Base-by-base conservation (phyloP, 2,797 vertebrate genomes). In the Sebastes trivittatus region DNA sequence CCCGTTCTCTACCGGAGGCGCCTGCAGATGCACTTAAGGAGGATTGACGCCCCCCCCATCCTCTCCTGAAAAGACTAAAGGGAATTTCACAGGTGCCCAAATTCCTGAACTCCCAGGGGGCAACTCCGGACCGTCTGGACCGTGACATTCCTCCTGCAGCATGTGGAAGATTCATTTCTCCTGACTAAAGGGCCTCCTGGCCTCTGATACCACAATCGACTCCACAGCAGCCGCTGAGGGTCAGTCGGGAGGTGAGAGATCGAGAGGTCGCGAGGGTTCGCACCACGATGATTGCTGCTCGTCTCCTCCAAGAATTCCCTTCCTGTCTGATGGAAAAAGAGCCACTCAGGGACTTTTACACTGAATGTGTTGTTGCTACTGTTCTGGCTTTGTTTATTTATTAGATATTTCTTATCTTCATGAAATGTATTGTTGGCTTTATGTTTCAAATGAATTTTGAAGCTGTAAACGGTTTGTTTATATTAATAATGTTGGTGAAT, bases 101-200 rank as follows among this genome's bases (percentile, higher is more conserved):
- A 93, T 90, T 91, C 86, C 78, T 80, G 11, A 84, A 77, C 72
- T 75, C 85, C 79, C 61, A 2, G 25, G 52, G 74, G 78, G 75
- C 27, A 67, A 59, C 76, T 87, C 75, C 55, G 36, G 73, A 54
- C 32, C 8, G 84, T 91, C 90, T 90, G 89, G 73, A 81, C 63
- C 65, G 1, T 49, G 74, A 86, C 90, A 88, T 92, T 93, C 90
- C 81, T 89, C 55, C 72, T 23, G 75, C 83, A 80, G 84, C 84
- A 81, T 88, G 88, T 87, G 86, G 86, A 85, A 72, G 86, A 93
- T 88, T 90, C 64, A 91, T 93, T 82, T 84, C 60, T 87, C 84
- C 49, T 38, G 70, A 83, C 81, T 75, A 36, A 80, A 78, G 60
- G 29, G 16, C 54, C 84, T 85, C 22, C 76, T 34, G 54, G 30